phyloP scores from a whole-genome alignment of 1,140 invertebrate genomes.

The Microvelia longipes region DNA sequence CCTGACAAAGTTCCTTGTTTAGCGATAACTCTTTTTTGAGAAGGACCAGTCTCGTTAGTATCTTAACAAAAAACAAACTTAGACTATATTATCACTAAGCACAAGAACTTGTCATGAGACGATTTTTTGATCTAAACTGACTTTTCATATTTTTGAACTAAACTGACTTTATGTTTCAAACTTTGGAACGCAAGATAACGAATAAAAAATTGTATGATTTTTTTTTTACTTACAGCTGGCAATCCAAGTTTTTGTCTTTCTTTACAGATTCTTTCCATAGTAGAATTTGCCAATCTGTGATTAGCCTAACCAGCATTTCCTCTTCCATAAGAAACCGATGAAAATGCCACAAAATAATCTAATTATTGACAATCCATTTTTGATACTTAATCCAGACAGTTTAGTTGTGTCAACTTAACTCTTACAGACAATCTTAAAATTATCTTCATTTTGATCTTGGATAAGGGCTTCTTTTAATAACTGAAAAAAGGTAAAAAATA shows the following conservation, averaged over 20 bases:
- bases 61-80: no score
- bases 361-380: constrained; percentile 56
- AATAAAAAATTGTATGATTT: not conserved
- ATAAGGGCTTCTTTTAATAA: constrained; percentile 72
- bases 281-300: constrained; percentile 89
- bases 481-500: no score
- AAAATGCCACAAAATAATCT: constrained; percentile 88
- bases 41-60: no score
- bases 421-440: constrained; percentile 55
- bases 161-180: not conserved
- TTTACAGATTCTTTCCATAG: constrained; percentile 89
- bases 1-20: no score
- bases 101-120: no score
- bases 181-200: not conserved
- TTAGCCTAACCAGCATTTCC: constrained; percentile 91
- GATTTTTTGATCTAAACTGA: no score
- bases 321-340: constrained; percentile 81
- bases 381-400: constrained; percentile 52
- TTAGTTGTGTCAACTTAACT: constrained; percentile 67
- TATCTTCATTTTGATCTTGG: constrained; percentile 67
- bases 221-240: constrained; percentile 38
- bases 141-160: not conserved
- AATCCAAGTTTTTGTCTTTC: constrained; percentile 61
- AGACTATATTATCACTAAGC: no score
- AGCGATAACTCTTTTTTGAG: no score